phyloP scores from a whole-genome alignment of 1,140 invertebrate genomes.

The Heliconius nattereri region DNA sequence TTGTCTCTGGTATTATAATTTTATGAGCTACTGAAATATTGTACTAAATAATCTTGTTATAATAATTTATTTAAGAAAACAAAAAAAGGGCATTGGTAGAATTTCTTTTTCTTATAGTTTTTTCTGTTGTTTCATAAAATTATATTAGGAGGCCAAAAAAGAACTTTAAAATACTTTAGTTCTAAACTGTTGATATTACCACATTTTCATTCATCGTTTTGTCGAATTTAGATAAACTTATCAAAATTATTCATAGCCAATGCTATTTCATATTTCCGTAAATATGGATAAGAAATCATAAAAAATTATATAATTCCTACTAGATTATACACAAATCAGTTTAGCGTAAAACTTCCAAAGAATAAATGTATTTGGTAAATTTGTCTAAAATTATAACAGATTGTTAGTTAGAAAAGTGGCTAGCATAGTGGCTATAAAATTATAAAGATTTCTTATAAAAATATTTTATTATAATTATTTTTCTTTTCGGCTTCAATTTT shows the following conservation, averaged over 20 bases:
- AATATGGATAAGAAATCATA: slow-evolving; percentile 7
- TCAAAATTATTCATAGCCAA: slow-evolving; percentile 17
- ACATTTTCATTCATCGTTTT: slow-evolving; percentile 7
- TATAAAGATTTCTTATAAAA: too few species aligned
- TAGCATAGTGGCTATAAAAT: too few species aligned
- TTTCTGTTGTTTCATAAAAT: neutral
- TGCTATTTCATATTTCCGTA: slow-evolving; percentile 31
- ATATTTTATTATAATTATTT: too few species aligned
- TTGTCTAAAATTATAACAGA: neutral
- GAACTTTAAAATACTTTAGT: neutral
- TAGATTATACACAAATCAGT: neutral
- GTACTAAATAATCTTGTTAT: neutral
- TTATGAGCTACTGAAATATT: neutral
- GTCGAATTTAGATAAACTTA: slow-evolving; percentile 33
- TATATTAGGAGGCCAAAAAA: neutral
- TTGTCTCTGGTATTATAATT: neutral
- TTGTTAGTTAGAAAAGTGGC: too few species aligned
- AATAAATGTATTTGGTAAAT: neutral
- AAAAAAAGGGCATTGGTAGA: neutral
- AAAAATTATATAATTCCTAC: neutral
- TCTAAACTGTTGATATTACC: neutral
- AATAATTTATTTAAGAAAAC: neutral
- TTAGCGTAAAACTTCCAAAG: neutral
- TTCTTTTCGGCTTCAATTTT: too few species aligned
- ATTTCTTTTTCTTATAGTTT: neutral